Evolutionary conservation across 2,797 vertebrate species (phyloP).

Genomic region (Halcyon chelicuti): DNA sequence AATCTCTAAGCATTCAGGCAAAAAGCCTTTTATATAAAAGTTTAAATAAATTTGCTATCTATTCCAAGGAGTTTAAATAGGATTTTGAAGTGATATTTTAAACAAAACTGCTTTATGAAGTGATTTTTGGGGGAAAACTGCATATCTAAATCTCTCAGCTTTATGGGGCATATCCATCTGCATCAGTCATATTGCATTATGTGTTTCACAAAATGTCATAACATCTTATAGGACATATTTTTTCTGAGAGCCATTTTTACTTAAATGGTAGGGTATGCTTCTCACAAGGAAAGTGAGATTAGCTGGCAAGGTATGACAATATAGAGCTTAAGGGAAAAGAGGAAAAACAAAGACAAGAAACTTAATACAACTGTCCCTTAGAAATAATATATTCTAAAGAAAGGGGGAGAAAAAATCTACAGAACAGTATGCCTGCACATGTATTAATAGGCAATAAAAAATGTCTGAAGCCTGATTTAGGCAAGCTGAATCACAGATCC

Average conservation of each 20-base stretch:
- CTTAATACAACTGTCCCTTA: not conserved
- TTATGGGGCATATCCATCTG: constrained; percentile 49
- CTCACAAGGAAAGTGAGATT: constrained; percentile 1
- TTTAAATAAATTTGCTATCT: constrained; percentile 43
- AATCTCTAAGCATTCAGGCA: not conserved
- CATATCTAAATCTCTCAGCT: constrained; percentile 6
- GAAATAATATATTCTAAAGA: not conserved
- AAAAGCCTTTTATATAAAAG: constrained; percentile 13
- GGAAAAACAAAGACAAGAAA: not conserved
- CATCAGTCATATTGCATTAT: constrained; percentile 39
- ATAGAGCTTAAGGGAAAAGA: not conserved
- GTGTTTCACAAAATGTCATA: constrained; percentile 58
- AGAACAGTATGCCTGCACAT: not conserved
- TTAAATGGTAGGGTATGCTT: constrained; percentile 16
- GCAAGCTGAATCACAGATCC: not conserved
- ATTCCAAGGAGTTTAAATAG: constrained; percentile 11
- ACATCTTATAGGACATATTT: constrained; percentile 28
- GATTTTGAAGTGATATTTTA: constrained; percentile 38
- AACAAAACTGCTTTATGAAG: constrained; percentile 18
- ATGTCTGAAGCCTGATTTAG: not conserved
- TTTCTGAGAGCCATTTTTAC: constrained; percentile 30
- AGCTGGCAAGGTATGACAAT: not conserved
- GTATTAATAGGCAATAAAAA: not conserved
- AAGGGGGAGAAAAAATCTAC: not conserved
- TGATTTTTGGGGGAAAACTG: not conserved